A percentile compares a stretch with the other conserved stretches of the same genome.
Evolutionary conservation across 2,113 vertebrate species (phyloP).

Genomic region (Peucedramus taeniatus): DNA sequence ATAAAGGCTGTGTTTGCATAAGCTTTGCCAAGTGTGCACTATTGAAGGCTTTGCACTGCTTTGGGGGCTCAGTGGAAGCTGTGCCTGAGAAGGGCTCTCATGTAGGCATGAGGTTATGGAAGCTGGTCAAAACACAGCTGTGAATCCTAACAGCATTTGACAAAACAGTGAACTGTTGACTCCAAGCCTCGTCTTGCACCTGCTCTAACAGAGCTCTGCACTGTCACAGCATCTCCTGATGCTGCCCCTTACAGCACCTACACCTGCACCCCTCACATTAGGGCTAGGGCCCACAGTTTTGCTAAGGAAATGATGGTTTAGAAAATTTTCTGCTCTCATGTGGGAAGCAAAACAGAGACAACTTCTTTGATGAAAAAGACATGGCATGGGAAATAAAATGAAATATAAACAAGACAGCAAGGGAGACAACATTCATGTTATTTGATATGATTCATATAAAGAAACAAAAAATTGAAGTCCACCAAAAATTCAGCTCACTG

Average conservation of each 20-base stretch:
- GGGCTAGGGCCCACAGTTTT: background rate
- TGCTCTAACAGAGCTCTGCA: background rate
- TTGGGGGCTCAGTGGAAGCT: background rate
- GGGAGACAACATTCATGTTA: background rate
- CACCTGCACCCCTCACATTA: background rate
- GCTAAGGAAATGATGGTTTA: background rate
- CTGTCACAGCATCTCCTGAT: background rate
- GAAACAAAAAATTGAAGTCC: background rate
- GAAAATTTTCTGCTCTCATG: background rate
- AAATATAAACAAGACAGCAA: background rate
- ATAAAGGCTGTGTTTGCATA: background rate
- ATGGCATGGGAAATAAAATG: background rate
- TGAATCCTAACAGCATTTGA: background rate
- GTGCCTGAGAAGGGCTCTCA: background rate
- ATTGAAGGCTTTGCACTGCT: background rate
- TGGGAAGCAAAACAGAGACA: background rate
- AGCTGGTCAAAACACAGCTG: constrained; percentile 17
- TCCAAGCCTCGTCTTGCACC: background rate
- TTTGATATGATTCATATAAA: background rate
- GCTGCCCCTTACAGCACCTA: background rate
- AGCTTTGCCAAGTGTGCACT: background rate
- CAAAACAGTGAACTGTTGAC: background rate
- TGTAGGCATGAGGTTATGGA: background rate
- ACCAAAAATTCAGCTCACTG: background rate
- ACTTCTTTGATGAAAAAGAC: background rate